A percentile compares a stretch with the other conserved stretches of the same genome.
phyloP scores from a whole-genome alignment of 2,797 vertebrate genomes.

The Kryptolebias ocellatus region DNA sequence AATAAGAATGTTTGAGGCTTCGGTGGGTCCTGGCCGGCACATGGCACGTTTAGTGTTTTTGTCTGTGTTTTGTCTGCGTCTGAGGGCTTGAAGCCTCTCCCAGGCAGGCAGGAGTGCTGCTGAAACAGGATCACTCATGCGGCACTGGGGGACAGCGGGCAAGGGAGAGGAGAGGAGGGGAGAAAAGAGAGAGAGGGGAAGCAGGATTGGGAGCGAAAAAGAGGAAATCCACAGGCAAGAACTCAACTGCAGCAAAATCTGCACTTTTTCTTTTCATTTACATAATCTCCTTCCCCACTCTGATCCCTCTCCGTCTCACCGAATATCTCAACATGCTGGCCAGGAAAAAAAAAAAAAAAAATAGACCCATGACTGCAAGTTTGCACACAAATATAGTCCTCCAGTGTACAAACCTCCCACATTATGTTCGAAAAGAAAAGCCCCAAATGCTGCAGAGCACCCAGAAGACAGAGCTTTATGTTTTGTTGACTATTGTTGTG shows the following conservation, averaged over 20 bases:
- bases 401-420: slow-evolving; percentile 1
- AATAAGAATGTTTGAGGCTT: slow-evolving; percentile 21
- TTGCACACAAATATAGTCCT: slow-evolving; percentile 26
- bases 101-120: slow-evolving; percentile 58
- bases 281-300: slow-evolving; percentile 55
- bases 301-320: slow-evolving; percentile 24
- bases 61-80: slow-evolving; percentile 63
- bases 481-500: slow-evolving; percentile 49
- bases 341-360: slow-evolving; percentile 22
- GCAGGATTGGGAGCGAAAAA: slow-evolving; percentile 14
- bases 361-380: neutral
- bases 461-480: slow-evolving; percentile 30
- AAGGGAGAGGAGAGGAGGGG: slow-evolving; percentile 24
- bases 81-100: slow-evolving; percentile 54
- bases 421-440: slow-evolving; percentile 24
- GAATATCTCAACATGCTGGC: slow-evolving; percentile 40
- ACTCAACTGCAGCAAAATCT: slow-evolving; percentile 66
- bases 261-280: slow-evolving; percentile 61
- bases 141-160: slow-evolving; percentile 39
- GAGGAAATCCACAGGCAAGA: slow-evolving; percentile 57
- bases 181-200: slow-evolving; percentile 29
- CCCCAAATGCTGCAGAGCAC: slow-evolving; percentile 21
- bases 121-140: slow-evolving; percentile 73
- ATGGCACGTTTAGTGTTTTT: slow-evolving; percentile 58
- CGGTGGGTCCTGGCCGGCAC: slow-evolving; percentile 47